Base-by-base conservation (phyloP, 2,888 invertebrate species). In the Dicyrtoma fusca region DNA sequence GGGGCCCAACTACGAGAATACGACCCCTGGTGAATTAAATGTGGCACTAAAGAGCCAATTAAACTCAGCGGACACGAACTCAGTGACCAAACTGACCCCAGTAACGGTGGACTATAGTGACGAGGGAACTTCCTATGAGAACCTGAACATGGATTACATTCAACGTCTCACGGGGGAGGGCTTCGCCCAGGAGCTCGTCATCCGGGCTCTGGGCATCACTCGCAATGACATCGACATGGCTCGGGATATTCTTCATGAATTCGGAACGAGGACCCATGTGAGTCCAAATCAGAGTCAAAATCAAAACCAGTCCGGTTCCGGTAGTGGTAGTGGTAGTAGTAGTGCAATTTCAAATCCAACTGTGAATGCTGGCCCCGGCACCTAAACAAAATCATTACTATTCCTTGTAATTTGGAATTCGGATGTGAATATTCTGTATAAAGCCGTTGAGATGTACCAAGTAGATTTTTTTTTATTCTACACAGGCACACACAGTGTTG, bases 181-280 rank as follows among this genome's bases (percentile, higher is more conserved):
- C 0, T 96, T 94, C 83, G 90, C 94, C 1, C 91, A 92, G 82
- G 92, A 95, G 82, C 92, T 93, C 62, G 96, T 95, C 2, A 92
- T 95, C 63, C 88, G 95, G 79, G 96, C 96, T 4, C 86, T 97
- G 80, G 92, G 94, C 74, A 95, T 97, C 81, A 93, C 95, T 1
- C 88, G 94, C 73, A 97, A 96, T 85, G 94, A 97, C 84, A 87
- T 96, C 69, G 93, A 93, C 83, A 96, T 97, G 95, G 96, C 96
- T 61, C 92, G 95, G 85, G 95, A 96, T 83, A 95, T 95, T 82
- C 85, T 95, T 79, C 92, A 93, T 83, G 94, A 95, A 83, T 95
- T 95, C 84, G 94, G 92, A 62, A 88, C 89, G 62, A 89, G 73
- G 49, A 69, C 69, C 26, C 71, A 73, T 21, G 5, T 19, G 8